Conservation (phyloP, 2,113 vertebrate species). For the Peromyscus maniculatus region DNA sequence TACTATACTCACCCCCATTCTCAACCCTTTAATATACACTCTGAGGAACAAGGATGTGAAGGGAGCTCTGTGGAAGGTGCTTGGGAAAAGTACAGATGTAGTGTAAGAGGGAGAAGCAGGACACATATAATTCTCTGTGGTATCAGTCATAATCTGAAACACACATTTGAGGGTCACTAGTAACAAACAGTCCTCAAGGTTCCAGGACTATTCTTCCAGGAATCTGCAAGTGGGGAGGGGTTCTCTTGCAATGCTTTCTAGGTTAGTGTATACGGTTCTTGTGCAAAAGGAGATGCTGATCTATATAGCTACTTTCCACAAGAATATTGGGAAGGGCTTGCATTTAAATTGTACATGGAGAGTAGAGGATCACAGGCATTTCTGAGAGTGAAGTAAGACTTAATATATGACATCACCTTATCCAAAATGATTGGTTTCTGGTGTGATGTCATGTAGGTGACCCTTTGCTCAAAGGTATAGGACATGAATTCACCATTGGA, state of each 20-base stretch:
- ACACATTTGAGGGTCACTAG: background rate
- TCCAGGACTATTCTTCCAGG: background rate
- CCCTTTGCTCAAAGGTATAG: background rate
- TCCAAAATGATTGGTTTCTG: background rate
- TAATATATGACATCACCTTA: background rate
- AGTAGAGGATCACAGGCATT: background rate
- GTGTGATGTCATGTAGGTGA: background rate
- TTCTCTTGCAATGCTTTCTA: background rate
- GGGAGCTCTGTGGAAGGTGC: conserved; percentile 61
- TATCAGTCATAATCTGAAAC: background rate
- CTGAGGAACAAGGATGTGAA: conserved; percentile 72
- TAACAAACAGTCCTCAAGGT: background rate
- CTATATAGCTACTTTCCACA: background rate
- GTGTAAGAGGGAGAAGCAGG: background rate
- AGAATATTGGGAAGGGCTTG: background rate
- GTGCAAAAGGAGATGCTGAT: background rate
- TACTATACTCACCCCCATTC: conserved; percentile 63
- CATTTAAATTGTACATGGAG: background rate
- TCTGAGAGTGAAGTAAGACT: background rate
- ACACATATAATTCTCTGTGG: background rate
- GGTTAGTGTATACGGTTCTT: background rate
- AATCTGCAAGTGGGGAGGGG: background rate
- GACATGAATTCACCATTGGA: background rate
- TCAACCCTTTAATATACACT: conserved; percentile 73
- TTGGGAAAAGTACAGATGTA: background rate